These are phyloP conservation scores for Porites lutea DNA, from an alignment of 64 coral and sea anemone genomes.

Conservation along the genomic window DNA sequence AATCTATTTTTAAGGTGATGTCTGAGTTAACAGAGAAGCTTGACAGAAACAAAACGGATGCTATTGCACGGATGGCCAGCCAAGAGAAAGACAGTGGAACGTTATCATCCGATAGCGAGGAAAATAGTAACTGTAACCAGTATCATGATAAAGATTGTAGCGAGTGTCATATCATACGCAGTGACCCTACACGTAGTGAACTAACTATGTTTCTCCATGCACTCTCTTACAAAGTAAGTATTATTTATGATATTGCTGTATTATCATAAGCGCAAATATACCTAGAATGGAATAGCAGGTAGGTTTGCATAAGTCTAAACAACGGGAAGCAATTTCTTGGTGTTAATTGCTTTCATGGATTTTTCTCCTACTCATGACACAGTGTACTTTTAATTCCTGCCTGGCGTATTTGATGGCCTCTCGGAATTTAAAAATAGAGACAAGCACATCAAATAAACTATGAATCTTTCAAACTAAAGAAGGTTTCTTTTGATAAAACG, in stretches of 20 bases:
- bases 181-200: constrained; percentile 80
- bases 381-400: too few relatives aligned
- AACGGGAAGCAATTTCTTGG: too few relatives aligned
- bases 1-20: constrained; percentile 8
- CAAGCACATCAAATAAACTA: too few relatives aligned
- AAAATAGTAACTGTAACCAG: not conserved
- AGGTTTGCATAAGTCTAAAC: too few relatives aligned
- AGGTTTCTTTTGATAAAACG: too few relatives aligned
- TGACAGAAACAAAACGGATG: not conserved
- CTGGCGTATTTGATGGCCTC: too few relatives aligned
- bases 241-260: not conserved
- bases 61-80: not conserved
- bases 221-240: constrained; percentile 83
- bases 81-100: not conserved
- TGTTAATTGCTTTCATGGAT: too few relatives aligned
- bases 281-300: too few relatives aligned
- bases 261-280: too few relatives aligned
- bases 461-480: too few relatives aligned
- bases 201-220: constrained; percentile 95
- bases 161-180: constrained; percentile 77
- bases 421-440: too few relatives aligned
- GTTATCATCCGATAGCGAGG: not conserved
- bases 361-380: too few relatives aligned
- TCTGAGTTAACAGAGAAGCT: not conserved
- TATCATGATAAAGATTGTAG: constrained; percentile 74